phyloP scores from a whole-genome alignment of 2,888 invertebrate species.

The Druceiella hillmani region DNA sequence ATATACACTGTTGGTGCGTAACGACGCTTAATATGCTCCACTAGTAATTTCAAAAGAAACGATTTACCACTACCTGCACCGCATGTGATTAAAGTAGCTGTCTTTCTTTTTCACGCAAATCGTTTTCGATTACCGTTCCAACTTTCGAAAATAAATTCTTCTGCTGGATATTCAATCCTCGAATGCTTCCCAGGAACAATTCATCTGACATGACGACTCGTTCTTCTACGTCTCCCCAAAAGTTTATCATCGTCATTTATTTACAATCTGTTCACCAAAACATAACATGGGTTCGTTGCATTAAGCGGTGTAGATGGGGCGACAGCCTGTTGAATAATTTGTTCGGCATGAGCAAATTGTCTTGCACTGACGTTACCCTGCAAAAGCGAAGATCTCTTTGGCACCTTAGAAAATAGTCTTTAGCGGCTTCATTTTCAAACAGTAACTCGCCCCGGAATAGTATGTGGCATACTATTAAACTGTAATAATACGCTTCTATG shows the following conservation, averaged over 20 bases:
- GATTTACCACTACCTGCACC: conserved; percentile 26
- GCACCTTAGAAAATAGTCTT: conserved; percentile 21
- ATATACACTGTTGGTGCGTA: no score
- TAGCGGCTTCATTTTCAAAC: conserved; percentile 22
- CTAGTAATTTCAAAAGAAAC: conserved; percentile 26
- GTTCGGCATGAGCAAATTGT: conserved; percentile 22
- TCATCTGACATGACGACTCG: conserved; percentile 19
- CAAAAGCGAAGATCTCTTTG: conserved; percentile 22
- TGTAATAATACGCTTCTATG: conserved; percentile 23
- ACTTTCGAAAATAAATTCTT: conserved; percentile 19
- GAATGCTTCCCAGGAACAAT: conserved; percentile 14
- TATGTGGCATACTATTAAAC: conserved; percentile 25
- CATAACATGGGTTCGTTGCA: conserved; percentile 13
- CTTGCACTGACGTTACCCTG: conserved; percentile 18
- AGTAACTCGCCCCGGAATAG: conserved; percentile 24
- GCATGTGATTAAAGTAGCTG: conserved; percentile 26
- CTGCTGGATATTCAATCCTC: conserved; percentile 22
- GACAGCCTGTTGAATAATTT: conserved; percentile 24
- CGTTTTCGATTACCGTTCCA: no score
- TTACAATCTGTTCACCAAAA: conserved; percentile 14
- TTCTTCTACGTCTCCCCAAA: conserved; percentile 16
- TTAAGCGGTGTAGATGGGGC: conserved; percentile 21
- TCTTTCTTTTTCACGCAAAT: conserved; percentile 13
- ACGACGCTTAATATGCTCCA: conserved; percentile 25
- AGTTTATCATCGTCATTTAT: conserved; percentile 16